A percentile compares a stretch with the other conserved stretches of the same genome.
Evolutionary conservation across 2,888 invertebrate species (phyloP).

Genomic region (Ditylenchus weischeri): DNA sequence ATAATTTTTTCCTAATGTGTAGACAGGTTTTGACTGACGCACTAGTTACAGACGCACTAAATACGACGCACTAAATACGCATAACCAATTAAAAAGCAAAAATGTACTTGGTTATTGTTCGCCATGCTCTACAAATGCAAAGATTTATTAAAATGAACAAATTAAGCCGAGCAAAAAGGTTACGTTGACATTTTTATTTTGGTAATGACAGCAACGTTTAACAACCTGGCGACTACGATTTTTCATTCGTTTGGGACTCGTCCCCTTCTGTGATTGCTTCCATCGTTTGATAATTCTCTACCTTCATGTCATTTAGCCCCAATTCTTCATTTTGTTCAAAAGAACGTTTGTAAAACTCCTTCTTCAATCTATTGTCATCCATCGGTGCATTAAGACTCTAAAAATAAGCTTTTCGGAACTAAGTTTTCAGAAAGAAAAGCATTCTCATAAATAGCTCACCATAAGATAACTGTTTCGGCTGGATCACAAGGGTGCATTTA

Average conservation of each 20-base stretch:
- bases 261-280: conserved; percentile 43
- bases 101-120: no score
- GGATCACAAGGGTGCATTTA: conserved; percentile 81
- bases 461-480: conserved; percentile 91
- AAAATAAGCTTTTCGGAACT: conserved; percentile 17
- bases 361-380: conserved; percentile 66
- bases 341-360: conserved; percentile 76
- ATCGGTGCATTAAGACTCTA: conserved; percentile 59
- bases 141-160: no score
- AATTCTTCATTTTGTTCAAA: conserved; percentile 91
- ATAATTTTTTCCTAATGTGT: no score
- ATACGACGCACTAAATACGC: no score
- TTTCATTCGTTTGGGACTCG: conserved; percentile 24
- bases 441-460: conserved; percentile 59
- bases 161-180: no score
- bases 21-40: no score
- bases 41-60: no score
- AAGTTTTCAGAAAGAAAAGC: conserved; percentile 1
- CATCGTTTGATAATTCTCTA: conserved; percentile 71
- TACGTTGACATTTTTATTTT: no score
- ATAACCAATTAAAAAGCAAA: no score
- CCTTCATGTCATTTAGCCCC: conserved; percentile 91
- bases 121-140: no score
- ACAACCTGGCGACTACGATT: no score
- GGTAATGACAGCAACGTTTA: no score